Conservation (phyloP, 1,140 invertebrate genomes). For the Ladona fulva region DNA sequence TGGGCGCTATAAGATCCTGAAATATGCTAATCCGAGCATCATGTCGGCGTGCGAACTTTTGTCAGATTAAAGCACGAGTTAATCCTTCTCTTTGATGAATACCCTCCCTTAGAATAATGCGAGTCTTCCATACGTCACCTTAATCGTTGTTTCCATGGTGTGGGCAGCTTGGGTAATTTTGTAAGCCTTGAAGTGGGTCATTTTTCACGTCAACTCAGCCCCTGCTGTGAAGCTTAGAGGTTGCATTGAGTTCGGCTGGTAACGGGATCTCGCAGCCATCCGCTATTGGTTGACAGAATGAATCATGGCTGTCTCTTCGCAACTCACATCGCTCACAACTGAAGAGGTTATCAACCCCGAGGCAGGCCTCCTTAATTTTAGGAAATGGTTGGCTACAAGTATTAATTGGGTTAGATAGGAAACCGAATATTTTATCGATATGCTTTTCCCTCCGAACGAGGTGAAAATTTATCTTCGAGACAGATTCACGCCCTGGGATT, state of each 20-base stretch:
- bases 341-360: neutral
- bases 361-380: neutral
- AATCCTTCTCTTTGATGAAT: neutral
- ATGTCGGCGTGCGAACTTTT: slow-evolving; percentile 1
- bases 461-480: too few species aligned
- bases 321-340: neutral
- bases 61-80: neutral
- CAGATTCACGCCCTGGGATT: too few species aligned
- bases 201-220: neutral
- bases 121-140: neutral
- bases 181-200: neutral
- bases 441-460: too few species aligned
- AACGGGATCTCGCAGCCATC: neutral
- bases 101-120: neutral
- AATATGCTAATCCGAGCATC: neutral
- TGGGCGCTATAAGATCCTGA: neutral
- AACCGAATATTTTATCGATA: too few species aligned
- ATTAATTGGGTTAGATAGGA: too few species aligned
- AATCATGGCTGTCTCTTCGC: neutral
- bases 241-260: neutral
- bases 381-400: too few species aligned
- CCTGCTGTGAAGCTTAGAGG: neutral
- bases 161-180: neutral
- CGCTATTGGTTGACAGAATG: neutral
- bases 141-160: neutral